Evolutionary conservation across 92 coral and sea anemone genomes (phyloP), one percentile per base, ranked within the genome.

Genomic region (Porites evermanni): DNA sequence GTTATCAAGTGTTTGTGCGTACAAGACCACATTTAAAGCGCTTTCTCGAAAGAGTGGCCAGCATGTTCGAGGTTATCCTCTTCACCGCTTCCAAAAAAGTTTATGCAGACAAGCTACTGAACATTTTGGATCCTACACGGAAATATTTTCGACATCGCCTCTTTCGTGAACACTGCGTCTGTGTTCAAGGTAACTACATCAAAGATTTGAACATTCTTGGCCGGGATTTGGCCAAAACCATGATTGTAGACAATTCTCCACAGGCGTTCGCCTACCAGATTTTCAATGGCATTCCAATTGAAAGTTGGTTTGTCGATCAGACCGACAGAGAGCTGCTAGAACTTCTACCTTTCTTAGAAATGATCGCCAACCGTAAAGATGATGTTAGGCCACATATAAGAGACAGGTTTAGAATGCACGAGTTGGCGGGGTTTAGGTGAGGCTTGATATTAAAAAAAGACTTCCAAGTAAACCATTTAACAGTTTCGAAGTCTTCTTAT

Each of bases 251-350:
- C 90, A 97, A 97, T 88, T 97, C 99, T 19, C 99, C 99, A 19
- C 99, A 97, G 91, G 99, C 99, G 19, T 97, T 97, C 88, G 99
- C 98, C 70, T 97, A 97, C 88, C 99, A 97, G 38, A 91, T 97
- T 87, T 97, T 93, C 83, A 97, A 97, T 87, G 99, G 99, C 20
- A 97, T 97, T 44, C 99, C 99, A 61, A 97, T 97, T 74, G 99
- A 97, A 91, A 97, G 99, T 38, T 97, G 99, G 99, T 97, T 97
- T 87, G 98, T 95, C 51, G 99, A 97, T 85, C 93, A 94, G 68
- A 81, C 94, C 19, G 99, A 97, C 84, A 87, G 98, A 13, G 99
- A 97, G 77, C 80, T 97, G 12, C 77, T 97, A 12, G 99, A 97
- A 78, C 88, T 97, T 19, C 86, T 97, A 73, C 99, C 99, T 20